These are phyloP conservation scores for Microtus oregoni DNA, from an alignment of 2,113 vertebrate species.

Conservation along the genomic window DNA sequence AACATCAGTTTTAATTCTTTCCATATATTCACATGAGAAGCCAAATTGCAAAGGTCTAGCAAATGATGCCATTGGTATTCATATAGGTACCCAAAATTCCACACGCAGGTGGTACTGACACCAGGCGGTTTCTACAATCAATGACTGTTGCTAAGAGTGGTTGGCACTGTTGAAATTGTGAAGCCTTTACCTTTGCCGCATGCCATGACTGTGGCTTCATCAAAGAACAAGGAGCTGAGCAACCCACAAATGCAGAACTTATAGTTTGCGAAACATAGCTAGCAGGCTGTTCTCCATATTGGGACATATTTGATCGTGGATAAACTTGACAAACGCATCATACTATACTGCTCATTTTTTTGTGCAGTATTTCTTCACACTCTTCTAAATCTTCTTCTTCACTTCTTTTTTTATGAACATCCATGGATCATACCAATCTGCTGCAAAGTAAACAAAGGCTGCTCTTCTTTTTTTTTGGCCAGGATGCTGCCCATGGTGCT, in stretches of 20 bases:
- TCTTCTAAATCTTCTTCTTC: slow-evolving; percentile 98
- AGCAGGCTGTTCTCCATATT: not conserved
- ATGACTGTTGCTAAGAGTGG: not conserved
- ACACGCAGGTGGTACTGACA: not conserved
- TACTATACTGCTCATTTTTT: not conserved
- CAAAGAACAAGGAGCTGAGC: not conserved
- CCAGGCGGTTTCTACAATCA: not conserved
- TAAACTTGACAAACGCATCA: not conserved
- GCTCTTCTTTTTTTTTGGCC: slow-evolving; percentile 94
- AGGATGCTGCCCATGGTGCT: slow-evolving; percentile 91
- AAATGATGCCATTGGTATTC: not conserved
- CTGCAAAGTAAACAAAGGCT: slow-evolving; percentile 96
- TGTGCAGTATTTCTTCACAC: slow-evolving; percentile 96
- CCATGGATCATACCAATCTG: slow-evolving; percentile 95
- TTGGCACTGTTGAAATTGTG: not conserved
- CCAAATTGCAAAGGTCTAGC: not conserved
- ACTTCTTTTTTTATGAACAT: slow-evolving; percentile 95
- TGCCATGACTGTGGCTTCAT: too few species aligned
- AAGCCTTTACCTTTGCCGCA: too few species aligned
- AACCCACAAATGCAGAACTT: not conserved
- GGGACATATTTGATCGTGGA: too few species aligned
- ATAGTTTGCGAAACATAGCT: not conserved
- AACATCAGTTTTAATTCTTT: not conserved
- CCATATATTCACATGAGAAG: not conserved
- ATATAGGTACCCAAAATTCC: not conserved